phyloP scores from a whole-genome alignment of 2,113 vertebrate species.

The Campylomormyrus tamandua region DNA sequence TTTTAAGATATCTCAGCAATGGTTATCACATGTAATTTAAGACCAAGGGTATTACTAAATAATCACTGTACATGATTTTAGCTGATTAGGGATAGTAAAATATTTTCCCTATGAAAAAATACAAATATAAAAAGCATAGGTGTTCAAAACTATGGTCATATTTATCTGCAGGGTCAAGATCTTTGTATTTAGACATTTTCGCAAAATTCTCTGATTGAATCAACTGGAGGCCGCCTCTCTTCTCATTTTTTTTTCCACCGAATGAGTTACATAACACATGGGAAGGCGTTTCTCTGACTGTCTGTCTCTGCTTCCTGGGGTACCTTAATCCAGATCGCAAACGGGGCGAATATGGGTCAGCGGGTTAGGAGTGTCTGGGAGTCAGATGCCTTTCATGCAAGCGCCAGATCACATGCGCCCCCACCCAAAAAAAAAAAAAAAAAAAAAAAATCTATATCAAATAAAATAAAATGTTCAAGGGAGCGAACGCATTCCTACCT shows the following conservation, averaged over 20 bases:
- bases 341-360: conserved; percentile 26
- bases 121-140: neutral
- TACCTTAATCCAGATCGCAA: neutral
- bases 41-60: neutral
- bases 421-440: neutral
- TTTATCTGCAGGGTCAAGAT: neutral
- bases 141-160: neutral
- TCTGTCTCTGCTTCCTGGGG: neutral
- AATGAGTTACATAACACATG: conserved; percentile 20
- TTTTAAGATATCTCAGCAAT: neutral
- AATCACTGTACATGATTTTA: neutral
- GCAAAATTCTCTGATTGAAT: neutral
- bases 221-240: neutral
- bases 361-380: conserved; percentile 25
- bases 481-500: neutral
- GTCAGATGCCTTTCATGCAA: neutral
- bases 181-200: neutral
- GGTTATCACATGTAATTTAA: neutral
- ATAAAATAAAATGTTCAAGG: neutral
- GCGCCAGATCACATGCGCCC: conserved; percentile 7
- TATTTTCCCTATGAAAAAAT: neutral
- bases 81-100: neutral
- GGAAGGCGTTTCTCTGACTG: neutral
- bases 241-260: neutral
- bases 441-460: neutral